A percentile compares a stretch with the other conserved stretches of the same genome.
These are phyloP conservation scores for Lampris megalopsis DNA, from an alignment of 2,113 vertebrate species.

Conservation along the genomic window DNA sequence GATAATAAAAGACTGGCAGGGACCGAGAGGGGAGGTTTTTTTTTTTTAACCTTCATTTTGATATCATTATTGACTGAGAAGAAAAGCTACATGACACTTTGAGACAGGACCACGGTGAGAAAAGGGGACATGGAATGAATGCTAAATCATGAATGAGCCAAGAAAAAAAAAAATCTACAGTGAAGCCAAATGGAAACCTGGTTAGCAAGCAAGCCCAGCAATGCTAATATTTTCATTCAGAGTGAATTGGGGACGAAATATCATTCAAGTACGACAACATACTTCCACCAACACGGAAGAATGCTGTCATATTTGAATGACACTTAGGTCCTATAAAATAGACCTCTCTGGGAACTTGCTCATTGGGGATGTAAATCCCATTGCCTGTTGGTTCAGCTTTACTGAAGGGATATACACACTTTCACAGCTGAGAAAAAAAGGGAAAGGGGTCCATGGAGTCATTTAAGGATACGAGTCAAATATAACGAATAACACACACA, in stretches of 20 bases:
- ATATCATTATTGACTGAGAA: slow-evolving; percentile 17
- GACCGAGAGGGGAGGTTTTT: slow-evolving; percentile 5
- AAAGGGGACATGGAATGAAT: neutral
- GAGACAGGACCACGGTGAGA: neutral
- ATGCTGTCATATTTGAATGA: too few species aligned
- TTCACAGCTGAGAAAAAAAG: slow-evolving; percentile 12
- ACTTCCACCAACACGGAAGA: too few species aligned
- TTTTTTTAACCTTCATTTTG: neutral
- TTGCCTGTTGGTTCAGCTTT: slow-evolving; percentile 18
- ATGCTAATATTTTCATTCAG: slow-evolving; percentile 11
- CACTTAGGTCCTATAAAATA: slow-evolving; percentile 10
- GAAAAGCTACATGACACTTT: neutral
- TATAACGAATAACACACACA: slow-evolving; percentile 1
- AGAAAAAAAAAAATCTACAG: neutral
- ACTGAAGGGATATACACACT: slow-evolving; percentile 1
- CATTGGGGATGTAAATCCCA: neutral
- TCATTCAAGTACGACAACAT: neutral
- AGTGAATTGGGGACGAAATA: slow-evolving; percentile 8
- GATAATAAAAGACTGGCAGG: slow-evolving; percentile 29
- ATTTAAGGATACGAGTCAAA: slow-evolving; percentile 20
- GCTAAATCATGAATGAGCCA: slow-evolving; percentile 1
- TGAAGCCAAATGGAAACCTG: slow-evolving; percentile 20
- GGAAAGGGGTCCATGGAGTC: slow-evolving; percentile 35
- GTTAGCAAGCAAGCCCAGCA: neutral
- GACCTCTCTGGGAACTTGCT: slow-evolving; percentile 7